Conservation (phyloP, 30 jellyfish, hydroid and myxozoan species). For the Chrysaora quinquecirrha region DNA sequence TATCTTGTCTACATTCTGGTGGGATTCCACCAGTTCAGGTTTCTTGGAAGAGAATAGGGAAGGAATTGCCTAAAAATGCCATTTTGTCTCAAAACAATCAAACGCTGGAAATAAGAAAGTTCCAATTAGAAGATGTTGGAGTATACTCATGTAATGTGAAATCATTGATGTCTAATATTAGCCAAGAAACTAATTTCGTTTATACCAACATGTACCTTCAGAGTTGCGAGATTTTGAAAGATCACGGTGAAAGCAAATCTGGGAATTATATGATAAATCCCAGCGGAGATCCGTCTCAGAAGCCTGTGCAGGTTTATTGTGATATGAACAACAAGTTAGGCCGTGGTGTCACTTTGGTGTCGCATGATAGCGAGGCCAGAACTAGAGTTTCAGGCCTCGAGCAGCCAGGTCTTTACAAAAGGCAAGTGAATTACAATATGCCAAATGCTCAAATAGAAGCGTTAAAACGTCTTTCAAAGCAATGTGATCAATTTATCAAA, state of each 20-base stretch:
- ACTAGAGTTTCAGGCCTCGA: slow-evolving; percentile 15
- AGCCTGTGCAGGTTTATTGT: slow-evolving; percentile 26
- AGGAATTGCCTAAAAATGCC: not conserved
- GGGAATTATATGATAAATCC: slow-evolving; percentile 10
- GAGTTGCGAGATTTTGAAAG: not conserved
- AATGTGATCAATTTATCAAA: slow-evolving; percentile 10
- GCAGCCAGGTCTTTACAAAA: not conserved
- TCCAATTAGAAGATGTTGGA: slow-evolving; percentile 12
- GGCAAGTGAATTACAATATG: not conserved
- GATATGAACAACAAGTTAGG: slow-evolving; percentile 11
- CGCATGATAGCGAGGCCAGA: slow-evolving; percentile 24
- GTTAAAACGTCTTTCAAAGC: not conserved
- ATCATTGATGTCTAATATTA: not conserved
- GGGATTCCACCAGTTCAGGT: slow-evolving; percentile 18
- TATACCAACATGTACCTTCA: not conserved
- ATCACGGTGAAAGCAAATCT: slow-evolving; percentile 1
- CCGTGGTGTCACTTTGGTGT: slow-evolving; percentile 9
- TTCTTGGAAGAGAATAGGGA: slow-evolving; percentile 8
- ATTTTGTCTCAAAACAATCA: not conserved
- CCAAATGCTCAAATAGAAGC: slow-evolving; percentile 17
- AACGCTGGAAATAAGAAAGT: not conserved
- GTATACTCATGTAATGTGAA: not conserved
- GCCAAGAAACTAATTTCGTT: not conserved
- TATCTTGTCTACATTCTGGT: not conserved
- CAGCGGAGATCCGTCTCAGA: not conserved